Evolutionary conservation across 1,140 invertebrate genomes (phyloP).

Genomic region (Psilanteris sp.): DNA sequence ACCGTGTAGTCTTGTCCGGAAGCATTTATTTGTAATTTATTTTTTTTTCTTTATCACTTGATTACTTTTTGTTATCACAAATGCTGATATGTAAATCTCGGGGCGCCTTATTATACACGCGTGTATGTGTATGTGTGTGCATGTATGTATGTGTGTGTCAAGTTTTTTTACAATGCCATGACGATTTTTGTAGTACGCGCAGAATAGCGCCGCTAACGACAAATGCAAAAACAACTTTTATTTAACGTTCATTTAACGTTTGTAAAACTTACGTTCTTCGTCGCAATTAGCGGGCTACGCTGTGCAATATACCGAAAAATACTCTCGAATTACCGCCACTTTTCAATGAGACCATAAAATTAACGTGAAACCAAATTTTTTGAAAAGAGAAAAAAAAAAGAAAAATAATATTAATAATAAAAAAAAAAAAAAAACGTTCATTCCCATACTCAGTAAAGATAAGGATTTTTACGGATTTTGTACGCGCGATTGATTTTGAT

Average conservation of each 20-base stretch:
- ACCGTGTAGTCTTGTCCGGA: too few relatives aligned
- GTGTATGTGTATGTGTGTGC: conserved; percentile 28
- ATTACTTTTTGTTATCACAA: neutral
- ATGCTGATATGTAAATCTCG: conserved; percentile 33
- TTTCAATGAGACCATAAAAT: conserved; percentile 33
- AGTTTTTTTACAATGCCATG: conserved; percentile 53
- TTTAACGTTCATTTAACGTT: neutral
- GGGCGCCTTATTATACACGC: conserved; percentile 36
- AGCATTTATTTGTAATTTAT: conserved; percentile 1
- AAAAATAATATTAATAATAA: too few relatives aligned
- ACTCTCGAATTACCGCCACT: conserved; percentile 48
- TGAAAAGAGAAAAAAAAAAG: too few relatives aligned
- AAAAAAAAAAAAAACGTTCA: conserved; percentile 24
- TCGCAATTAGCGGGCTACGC: conserved; percentile 26
- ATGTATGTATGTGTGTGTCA: conserved; percentile 27
- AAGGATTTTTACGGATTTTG: conserved; percentile 57
- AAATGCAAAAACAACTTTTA: neutral
- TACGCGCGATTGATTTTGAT: conserved; percentile 48
- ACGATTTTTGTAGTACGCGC: conserved; percentile 44
- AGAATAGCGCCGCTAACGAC: conserved; percentile 42
- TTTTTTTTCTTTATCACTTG: neutral
- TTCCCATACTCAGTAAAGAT: conserved; percentile 49
- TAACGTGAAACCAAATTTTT: too few relatives aligned
- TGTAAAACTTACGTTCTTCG: neutral
- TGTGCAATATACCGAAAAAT: conserved; percentile 43